phyloP scores from a whole-genome alignment of 2,797 vertebrate genomes.

The Hemitrygon akajei region DNA sequence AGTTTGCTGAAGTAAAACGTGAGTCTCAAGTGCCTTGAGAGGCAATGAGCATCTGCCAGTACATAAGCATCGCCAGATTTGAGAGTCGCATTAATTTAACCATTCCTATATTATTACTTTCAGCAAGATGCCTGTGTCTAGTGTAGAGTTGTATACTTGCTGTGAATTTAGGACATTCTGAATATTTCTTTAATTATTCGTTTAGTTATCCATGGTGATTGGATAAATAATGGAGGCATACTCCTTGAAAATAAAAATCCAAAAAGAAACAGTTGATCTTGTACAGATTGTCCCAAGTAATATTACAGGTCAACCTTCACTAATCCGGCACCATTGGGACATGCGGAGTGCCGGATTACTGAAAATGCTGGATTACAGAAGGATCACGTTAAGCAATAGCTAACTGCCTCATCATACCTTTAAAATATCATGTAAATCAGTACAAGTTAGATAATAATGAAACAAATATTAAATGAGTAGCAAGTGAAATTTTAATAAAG shows the following conservation, averaged over 20 bases:
- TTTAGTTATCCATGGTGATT: neutral
- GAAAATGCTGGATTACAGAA: too few species aligned
- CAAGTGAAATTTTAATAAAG: too few species aligned
- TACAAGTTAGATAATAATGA: too few species aligned
- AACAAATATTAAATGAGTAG: too few species aligned
- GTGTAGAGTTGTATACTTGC: neutral
- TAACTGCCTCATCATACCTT: too few species aligned
- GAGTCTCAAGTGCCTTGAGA: neutral
- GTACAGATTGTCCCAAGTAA: neutral
- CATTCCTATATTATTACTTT: neutral
- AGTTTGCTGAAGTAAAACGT: constrained; percentile 13
- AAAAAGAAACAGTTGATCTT: neutral
- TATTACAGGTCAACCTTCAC: too few species aligned
- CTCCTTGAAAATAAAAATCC: neutral
- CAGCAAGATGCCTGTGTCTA: neutral
- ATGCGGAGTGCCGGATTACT: too few species aligned
- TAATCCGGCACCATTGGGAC: too few species aligned
- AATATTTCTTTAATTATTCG: neutral
- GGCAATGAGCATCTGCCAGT: constrained; percentile 26
- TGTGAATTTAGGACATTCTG: neutral
- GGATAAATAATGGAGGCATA: neutral
- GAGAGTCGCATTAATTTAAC: neutral
- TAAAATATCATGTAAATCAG: too few species aligned
- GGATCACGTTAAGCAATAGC: too few species aligned
- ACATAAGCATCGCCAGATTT: neutral